Base-by-base conservation (phyloP, 2,797 vertebrate species). In the Microctenopoma lineatum region DNA sequence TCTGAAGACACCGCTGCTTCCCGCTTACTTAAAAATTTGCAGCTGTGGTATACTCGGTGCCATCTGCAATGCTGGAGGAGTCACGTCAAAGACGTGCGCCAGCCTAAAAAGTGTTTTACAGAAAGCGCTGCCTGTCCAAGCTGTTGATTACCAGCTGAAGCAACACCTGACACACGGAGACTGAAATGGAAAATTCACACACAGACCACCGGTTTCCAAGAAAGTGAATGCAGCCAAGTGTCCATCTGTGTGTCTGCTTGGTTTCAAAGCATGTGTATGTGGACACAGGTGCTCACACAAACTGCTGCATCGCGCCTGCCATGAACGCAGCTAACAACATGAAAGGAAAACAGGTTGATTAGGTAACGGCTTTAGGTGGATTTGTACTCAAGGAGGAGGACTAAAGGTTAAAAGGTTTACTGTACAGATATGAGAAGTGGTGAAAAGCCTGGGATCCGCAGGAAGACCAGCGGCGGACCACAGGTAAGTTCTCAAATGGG, bases 191-290 rank as follows among this genome's bases (percentile, higher is more conserved):
- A 59, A 70, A 64, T 74, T 47, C 71, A 61, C 46, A 66, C 50
- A n/a, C 13, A 62, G 44, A 38, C 57, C 57, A 66, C 80, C 41
- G 66, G 42, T 66, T 73, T 62, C 59, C 48, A 50, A 38, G 53
- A 32, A 75, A 65, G 69, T 66, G 59, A 78, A 70, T 66, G 53
- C n/a, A 69, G 54, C 50, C 39, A 61, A 80, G 60, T 66, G 72
- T 87, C 72, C 62, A 80, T 84, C 71, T 89, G 76, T 59, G 61
- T 11, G 11, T 79, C 32, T 73, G 64, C 57, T 7, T 53, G 59
- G 21, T 66, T 77, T 81, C 68, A 80, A 81, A 83, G 70, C 77
- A 82, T 79, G 58, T 16, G 18, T 12, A 18, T 26, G 16, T 25
- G 47, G 38, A 58, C 63, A 39, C 58, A 56, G 2, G 58, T 25